Conservation (phyloP, 2,888 invertebrate genomes). For the Catonia carolina region DNA sequence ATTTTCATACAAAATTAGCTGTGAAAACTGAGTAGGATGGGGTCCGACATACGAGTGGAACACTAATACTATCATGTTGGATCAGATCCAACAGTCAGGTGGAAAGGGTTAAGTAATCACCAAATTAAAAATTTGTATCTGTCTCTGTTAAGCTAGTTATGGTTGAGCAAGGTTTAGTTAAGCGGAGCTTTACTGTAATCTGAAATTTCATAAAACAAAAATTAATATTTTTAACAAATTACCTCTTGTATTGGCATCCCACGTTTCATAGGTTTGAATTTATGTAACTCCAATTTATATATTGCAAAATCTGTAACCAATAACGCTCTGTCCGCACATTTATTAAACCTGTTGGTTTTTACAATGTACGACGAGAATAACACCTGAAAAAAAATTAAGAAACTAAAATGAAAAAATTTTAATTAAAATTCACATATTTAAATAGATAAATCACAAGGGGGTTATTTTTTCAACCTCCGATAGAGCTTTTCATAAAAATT, state of each 20-base stretch:
- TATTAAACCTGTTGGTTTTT: slow-evolving; percentile 67
- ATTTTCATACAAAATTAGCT: no score
- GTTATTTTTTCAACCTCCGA: not conserved
- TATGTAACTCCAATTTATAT: slow-evolving; percentile 79
- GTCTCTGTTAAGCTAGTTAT: no score
- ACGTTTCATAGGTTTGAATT: slow-evolving; percentile 81
- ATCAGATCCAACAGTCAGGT: no score
- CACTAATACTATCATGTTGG: no score
- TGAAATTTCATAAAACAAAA: no score
- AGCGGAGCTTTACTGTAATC: no score
- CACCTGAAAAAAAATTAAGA: slow-evolving; percentile 40
- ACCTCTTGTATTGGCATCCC: slow-evolving; percentile 74
- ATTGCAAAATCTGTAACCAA: slow-evolving; percentile 77
- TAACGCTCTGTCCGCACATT: slow-evolving; percentile 80
- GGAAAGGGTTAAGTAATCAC: no score
- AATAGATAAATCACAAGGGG: not conserved
- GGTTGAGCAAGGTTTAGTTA: no score
- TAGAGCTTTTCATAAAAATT: not conserved
- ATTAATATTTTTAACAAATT: no score
- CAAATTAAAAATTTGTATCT: no score
- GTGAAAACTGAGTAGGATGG: no score
- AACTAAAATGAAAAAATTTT: not conserved
- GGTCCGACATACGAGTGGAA: no score
- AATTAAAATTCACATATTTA: not conserved
- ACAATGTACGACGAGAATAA: slow-evolving; percentile 61